Evolutionary conservation across 2,113 vertebrate species (phyloP), one percentile per base, ranked within the genome.

Genomic region (Mustela lutreola): DNA sequence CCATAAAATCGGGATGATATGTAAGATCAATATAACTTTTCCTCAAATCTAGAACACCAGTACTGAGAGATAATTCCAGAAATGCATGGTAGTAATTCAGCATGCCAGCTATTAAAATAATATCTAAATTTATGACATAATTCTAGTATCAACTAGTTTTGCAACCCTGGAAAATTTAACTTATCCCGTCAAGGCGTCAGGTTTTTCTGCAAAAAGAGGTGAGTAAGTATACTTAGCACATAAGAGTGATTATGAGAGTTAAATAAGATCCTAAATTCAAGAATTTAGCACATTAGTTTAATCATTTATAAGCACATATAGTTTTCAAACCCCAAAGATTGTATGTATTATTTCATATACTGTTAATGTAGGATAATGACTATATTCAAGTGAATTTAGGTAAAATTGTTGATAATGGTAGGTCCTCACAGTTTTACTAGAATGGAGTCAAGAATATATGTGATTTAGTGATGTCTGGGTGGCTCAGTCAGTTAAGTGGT

Each of bases 231-330:
- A 71, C 71, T 92, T 87, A 86, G n/a, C 31, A 39, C 65, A 82
- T 26, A 92, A 92, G 73, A 89, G 42, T 70, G 90, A 95, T 42
- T 67, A 16, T 65, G n/a, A 96, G 62, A 78, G 60, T 91, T 93
- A 93, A 75, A 89, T 92, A 56, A 94, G 62, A 96, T 87, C 84
- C 86, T 92, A 65, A 90, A 96, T 91, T 83, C 95, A 84, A 93
- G 53, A 92, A 33, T 48, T 86, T 45, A 45, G 6, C 31, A 50
- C 18, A 45, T 93, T 92, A 86, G 36, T 76, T 95, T 96, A 91
- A 79, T 95, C 42, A 95, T 89, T 97, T 95, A 82, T 94, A 76
- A 93, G 21, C 28, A 63, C 93, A n/a, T 67, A 28, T 22, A 33
- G 63, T 79, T 90, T 97, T 67, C 90, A 24, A 95, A 80, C 31